These are phyloP conservation scores for Nycticryphes semicollaris DNA, from an alignment of 2,113 vertebrate genomes.

Conservation along the genomic window DNA sequence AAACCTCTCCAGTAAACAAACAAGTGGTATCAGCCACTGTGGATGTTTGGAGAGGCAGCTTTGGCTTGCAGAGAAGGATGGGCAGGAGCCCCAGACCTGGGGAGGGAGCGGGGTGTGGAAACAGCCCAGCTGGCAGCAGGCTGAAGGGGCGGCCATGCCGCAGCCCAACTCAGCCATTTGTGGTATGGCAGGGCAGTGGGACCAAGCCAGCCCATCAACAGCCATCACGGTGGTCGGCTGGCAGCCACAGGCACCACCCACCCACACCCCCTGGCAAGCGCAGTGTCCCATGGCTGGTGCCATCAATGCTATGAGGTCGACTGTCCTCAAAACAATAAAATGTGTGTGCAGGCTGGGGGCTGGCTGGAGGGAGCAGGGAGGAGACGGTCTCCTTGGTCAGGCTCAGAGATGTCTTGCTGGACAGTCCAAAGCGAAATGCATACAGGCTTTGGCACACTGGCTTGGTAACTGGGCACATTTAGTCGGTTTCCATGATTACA, in stretches of 20 bases:
- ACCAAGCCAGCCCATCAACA: neutral
- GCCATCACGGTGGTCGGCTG: accelerated
- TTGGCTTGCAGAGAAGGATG: neutral
- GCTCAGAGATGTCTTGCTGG: neutral
- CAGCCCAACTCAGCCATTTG: accelerated
- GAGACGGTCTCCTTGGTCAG: neutral
- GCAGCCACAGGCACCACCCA: neutral
- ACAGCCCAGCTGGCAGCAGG: neutral
- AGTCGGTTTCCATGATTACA: accelerated
- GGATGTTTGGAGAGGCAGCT: neutral
- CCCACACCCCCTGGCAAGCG: accelerated
- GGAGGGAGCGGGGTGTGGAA: accelerated
- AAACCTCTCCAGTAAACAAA: constrained; percentile 3
- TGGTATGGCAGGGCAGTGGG: neutral
- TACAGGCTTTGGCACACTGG: neutral
- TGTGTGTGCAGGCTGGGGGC: no score
- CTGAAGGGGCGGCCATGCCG: accelerated
- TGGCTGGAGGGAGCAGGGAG: neutral
- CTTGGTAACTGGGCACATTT: neutral
- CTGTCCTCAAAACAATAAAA: neutral
- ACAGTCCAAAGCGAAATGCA: neutral
- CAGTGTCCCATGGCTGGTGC: accelerated
- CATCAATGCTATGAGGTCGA: neutral
- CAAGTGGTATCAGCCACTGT: neutral
- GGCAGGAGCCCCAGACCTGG: neutral